Base-by-base conservation (phyloP, 2,113 vertebrate genomes). In the Microcebus tavaratra region DNA sequence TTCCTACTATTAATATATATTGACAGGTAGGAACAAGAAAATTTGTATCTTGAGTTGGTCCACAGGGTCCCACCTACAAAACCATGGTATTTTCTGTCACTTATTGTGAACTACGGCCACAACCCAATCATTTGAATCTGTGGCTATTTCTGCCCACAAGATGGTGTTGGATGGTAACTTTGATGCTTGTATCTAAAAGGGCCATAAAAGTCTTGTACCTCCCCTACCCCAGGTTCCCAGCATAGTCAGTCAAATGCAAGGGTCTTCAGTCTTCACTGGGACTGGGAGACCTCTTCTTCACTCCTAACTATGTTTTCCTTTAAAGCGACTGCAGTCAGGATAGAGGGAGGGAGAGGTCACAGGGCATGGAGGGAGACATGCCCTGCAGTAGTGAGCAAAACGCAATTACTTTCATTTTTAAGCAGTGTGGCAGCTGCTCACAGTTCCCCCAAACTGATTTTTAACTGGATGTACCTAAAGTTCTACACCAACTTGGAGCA, bases 21-120 rank as follows among this genome's bases (percentile, higher is more conserved):
- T 82, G n/a, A 81, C 20, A 78, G 13, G 29, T 34, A 34, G 55
- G 39, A 91, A 14, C 25, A 79, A 65, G 12, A 80, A 61, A 50
- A 39, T 29, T 7, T 25, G 17, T 68, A 25, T 39, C 70, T 82
- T 59, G 23, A 72, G 27, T 59, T 36, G 15, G 9, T 23, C n/a
- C 23, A 6, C 7, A 45, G 9, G 3, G 12, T 50, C 25, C 31
- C 36, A 29, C 45, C 36, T 59, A 68, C 1, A 90, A 80, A 72
- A 1, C 1, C 8, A n/a, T 18, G 4, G 1, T 48, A 0, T 36
- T 20, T 57, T 86, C 23, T 34, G 2, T 57, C 29, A 4, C 18
- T 8, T 2, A 6, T 11, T 94, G 57, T 65, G 25, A 86, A 39
- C 3, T 1, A 45, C 21, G 17, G 55, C 34, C 23, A 73, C 27